A percentile compares a stretch with the other conserved stretches of the same genome.
These are phyloP conservation scores for human DNA, from an alignment of 2,113 vertebrate genomes.

Conservation along the genomic window GRCh38 chr22:36450001-36450500, in stretches of 20 bases:
- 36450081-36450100: neutral
- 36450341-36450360: too few species aligned
- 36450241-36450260: neutral
- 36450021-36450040: neutral
- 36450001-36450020: neutral
- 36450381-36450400: too few species aligned
- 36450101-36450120: neutral
- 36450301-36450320: neutral
- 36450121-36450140: neutral
- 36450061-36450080: neutral
- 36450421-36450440: too few species aligned
- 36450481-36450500: too few species aligned
- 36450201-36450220: neutral
- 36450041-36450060: neutral
- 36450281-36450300: neutral
- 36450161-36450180: too few species aligned
- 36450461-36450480: too few species aligned
- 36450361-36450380: too few species aligned
- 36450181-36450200: neutral
- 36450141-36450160: neutral
- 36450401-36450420: too few species aligned
- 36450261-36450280: neutral
- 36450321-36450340: neutral
- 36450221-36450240: neutral
- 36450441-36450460: too few species aligned